Evolutionary conservation across 2,888 invertebrate species (phyloP).

Genomic region (Chaitophorus viminalis): DNA sequence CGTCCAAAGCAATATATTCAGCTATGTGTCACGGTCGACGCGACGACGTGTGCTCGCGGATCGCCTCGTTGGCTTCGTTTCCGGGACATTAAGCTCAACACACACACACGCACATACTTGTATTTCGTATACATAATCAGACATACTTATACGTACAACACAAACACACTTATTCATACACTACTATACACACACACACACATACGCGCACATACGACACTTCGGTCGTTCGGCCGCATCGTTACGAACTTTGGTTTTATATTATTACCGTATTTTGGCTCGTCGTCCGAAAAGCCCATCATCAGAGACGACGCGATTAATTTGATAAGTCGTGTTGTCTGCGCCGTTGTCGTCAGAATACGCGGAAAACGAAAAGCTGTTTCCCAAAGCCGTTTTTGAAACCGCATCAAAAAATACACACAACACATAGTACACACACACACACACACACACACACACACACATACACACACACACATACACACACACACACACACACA

Average conservation of each 20-base stretch:
- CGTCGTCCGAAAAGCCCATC: neutral
- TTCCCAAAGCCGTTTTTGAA: neutral
- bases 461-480: no score
- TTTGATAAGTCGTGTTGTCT: neutral
- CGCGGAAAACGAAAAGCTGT: neutral
- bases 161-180: no score
- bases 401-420: neutral
- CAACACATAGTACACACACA: neutral
- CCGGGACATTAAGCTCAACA: slow-evolving; percentile 20
- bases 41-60: slow-evolving; percentile 6
- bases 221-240: neutral
- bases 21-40: slow-evolving; percentile 2
- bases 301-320: neutral
- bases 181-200: neutral
- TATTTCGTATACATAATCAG: no score
- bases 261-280: neutral
- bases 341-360: neutral
- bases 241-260: neutral
- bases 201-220: no score
- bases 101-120: neutral
- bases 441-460: no score
- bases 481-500: no score
- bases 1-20: neutral
- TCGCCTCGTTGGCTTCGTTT: slow-evolving; percentile 33
- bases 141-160: no score